Evolutionary conservation across 2,888 invertebrate genomes (phyloP), one percentile per base, ranked within the genome.

Genomic region (Acleris sparsana): DNA sequence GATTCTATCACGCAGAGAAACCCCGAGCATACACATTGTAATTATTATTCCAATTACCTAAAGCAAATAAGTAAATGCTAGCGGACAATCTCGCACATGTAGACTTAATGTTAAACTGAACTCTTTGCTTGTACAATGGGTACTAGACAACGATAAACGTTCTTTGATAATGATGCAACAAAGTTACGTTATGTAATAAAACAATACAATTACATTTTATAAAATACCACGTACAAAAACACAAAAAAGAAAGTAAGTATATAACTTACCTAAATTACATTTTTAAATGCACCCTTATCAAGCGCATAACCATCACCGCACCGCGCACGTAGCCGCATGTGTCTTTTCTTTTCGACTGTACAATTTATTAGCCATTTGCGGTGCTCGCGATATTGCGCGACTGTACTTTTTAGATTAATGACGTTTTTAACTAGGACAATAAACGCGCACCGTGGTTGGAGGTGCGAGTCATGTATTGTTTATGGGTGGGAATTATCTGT

Each of bases 341-440:
- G 61, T 61, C 65, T 66, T 66, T 66, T 66, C 65, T 66, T 61
- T 66, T 57, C 65, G 65, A 57, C 61, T 66, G 65, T 66, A 66
- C 61, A 66, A 66, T 66, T 66, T 66, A 66, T 66, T 52, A 61
- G 11, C 61, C 65, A 61, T 56, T 56, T 66, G 65, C 61, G 65
- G 65, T 56, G 60, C 61, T 33, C 51, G 56, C 65, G 65, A 66
- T 66, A 66, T 62, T 66, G 65, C 61, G 55, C 61, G 65, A 66
- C 61, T 66, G 61, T 66, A 66, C 57, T 66, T 61, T 61, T 49
- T 58, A 18, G 58, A 66, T 66, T 52, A 61, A 57, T 56, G 61
- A 46, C 56, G 22, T 61, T 66, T 66, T 65, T 61, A 61, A 57
- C 56, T 29, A 33, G 33, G n/a, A 22, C 44, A 52, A 61, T 52